Evolutionary conservation across 1,140 invertebrate genomes (phyloP), one percentile per base, ranked within the genome.

Genomic region (Lamellibrachia luymesi): DNA sequence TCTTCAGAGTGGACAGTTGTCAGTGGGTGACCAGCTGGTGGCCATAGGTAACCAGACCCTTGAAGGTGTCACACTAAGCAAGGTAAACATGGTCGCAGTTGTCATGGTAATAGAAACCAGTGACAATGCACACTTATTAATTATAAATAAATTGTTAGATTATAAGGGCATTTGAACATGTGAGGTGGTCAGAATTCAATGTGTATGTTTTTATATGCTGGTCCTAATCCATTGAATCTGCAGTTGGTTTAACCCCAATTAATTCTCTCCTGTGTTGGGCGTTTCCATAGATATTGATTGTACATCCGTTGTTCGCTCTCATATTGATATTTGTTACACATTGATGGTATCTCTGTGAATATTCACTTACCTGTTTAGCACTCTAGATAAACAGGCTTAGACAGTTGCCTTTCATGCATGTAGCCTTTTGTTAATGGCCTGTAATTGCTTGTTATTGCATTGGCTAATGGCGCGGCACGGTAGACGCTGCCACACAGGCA

Each of bases 11-110:
- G 99, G 94, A 2, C 94, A 95, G 56, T 97, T 99, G 52, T 97
- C 98, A 96, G 98, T 99, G 91, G 98, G 98, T 94, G 98, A 99
- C 96, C 98, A 99, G 98, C 98, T 99, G 93, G 96, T 99, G 91
- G 98, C 98, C 64, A 98, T 99, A 6, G 99, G 99, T 96, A 98
- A 98, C 95, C 98, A 98, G 95, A 97, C 98, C 25, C 96, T 99
- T 56, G 96, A 98, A 1, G 98, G 98, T 51, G 94, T 95, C 90
- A 95, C 95, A 94, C 96, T 95, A 94, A 95, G 95, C 93, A 95
- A 96, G 94, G 96, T 96, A 93, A 93, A 94, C 93, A 89, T 56
- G 52, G 80, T 50, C 49, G 8, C 64, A 80, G 6, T 56, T 56
- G 52, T 56, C 6, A 80, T 22, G 13, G 2, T 10, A 80, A 6